These are phyloP conservation scores for Thalpophila matura DNA, from an alignment of 2,888 invertebrate genomes.

Conservation along the genomic window DNA sequence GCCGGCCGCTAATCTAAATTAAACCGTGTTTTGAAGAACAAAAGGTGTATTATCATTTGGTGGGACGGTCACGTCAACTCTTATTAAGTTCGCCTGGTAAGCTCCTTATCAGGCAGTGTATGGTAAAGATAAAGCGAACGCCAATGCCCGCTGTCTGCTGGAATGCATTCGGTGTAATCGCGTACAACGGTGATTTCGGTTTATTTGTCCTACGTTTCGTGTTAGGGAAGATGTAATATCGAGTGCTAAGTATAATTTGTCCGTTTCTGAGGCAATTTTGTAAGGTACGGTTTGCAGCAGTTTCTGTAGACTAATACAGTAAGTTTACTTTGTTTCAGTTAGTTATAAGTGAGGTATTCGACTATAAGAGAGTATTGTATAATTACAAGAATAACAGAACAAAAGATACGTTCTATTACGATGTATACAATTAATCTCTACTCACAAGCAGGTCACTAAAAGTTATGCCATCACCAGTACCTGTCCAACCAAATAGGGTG, in stretches of 20 bases:
- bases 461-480: constrained; percentile 67
- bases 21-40: constrained; percentile 70
- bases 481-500: constrained; percentile 68
- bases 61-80: constrained; percentile 74
- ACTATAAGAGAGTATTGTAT: too few relatives aligned
- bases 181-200: constrained; percentile 61
- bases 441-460: background rate
- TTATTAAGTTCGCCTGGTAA: constrained; percentile 86
- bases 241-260: constrained; percentile 23
- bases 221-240: constrained; percentile 45
- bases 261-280: constrained; percentile 17
- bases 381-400: too few relatives aligned
- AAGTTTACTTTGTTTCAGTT: background rate
- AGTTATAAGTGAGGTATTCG: background rate
- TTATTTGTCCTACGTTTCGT: constrained; percentile 46
- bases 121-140: constrained; percentile 87
- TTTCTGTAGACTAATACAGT: constrained; percentile 5
- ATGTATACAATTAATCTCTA: too few relatives aligned
- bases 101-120: constrained; percentile 89
- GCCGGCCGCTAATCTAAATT: constrained; percentile 72
- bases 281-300: constrained; percentile 19
- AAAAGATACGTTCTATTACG: too few relatives aligned
- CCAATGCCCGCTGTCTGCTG: constrained; percentile 79
- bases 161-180: constrained; percentile 81
- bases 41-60: constrained; percentile 77